phyloP scores from a whole-genome alignment of 2,113 vertebrate species.

The Odontesthes bonariensis region DNA sequence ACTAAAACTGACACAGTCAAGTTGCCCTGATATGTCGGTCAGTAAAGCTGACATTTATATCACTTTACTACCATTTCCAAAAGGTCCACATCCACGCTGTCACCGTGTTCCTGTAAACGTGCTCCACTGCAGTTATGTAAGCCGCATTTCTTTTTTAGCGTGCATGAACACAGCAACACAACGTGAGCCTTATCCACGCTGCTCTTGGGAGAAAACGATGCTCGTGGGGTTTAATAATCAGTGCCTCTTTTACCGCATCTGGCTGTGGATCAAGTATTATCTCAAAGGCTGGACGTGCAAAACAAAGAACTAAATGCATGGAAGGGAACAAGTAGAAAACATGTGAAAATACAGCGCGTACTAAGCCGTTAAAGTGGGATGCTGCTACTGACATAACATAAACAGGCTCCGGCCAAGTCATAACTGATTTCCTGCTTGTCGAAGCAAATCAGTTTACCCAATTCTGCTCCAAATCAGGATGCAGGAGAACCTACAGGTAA shows the following conservation, averaged over 20 bases:
- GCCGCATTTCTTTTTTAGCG: constrained; percentile 34
- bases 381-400: too few species aligned
- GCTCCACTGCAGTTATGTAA: constrained; percentile 27
- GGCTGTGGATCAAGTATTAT: neutral
- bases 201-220: neutral
- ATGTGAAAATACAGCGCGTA: neutral
- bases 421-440: neutral
- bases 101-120: neutral
- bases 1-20: too few species aligned
- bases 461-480: neutral
- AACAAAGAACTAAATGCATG: too few species aligned
- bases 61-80: constrained; percentile 1
- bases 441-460: neutral
- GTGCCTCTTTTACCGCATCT: too few species aligned
- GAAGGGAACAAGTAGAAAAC: neutral
- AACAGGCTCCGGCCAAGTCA: neutral
- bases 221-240: neutral
- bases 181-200: neutral
- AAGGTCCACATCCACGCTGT: neutral
- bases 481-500: neutral
- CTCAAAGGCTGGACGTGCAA: too few species aligned
- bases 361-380: neutral
- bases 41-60: neutral
- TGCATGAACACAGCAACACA: constrained; percentile 31
- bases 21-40: neutral